phyloP scores from a whole-genome alignment of 2,113 vertebrate species.

The Hippocampus abdominalis region DNA sequence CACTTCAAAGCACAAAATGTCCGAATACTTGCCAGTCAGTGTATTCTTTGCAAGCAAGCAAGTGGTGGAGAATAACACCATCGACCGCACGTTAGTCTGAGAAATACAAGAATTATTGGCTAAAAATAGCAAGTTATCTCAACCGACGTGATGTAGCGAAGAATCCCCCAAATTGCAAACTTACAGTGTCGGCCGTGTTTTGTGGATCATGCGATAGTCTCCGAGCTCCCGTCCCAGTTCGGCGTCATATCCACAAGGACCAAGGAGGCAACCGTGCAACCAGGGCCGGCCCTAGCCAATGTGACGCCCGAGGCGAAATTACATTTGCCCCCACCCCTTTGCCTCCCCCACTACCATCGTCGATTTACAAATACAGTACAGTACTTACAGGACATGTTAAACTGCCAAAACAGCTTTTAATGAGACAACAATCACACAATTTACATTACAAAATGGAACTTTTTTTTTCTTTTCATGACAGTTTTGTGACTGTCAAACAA shows the following conservation, averaged over 20 bases:
- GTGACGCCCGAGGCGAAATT: no score
- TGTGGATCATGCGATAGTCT: conserved; percentile 25
- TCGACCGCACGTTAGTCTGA: conserved; percentile 12
- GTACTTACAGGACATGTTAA: no score
- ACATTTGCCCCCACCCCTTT: no score
- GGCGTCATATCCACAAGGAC: conserved; percentile 45
- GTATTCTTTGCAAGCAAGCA: neutral
- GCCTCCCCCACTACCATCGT: no score
- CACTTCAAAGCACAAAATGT: neutral
- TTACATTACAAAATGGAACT: no score
- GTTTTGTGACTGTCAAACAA: no score
- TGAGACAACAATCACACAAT: no score
- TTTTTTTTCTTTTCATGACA: no score
- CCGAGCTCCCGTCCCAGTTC: conserved; percentile 22
- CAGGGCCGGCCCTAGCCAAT: neutral
- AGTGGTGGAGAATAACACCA: neutral
- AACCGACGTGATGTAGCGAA: conserved; percentile 5
- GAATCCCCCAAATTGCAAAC: conserved; percentile 22
- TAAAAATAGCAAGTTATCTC: conserved; percentile 42
- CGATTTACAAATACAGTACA: no score
- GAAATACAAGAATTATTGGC: conserved; percentile 9
- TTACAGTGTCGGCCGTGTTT: conserved; percentile 44
- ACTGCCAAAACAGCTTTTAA: no score
- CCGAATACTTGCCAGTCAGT: neutral
- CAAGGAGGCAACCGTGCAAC: neutral